Evolutionary conservation across 92 coral and sea anemone genomes (phyloP).

Genomic region (Micromussa lordhowensis): DNA sequence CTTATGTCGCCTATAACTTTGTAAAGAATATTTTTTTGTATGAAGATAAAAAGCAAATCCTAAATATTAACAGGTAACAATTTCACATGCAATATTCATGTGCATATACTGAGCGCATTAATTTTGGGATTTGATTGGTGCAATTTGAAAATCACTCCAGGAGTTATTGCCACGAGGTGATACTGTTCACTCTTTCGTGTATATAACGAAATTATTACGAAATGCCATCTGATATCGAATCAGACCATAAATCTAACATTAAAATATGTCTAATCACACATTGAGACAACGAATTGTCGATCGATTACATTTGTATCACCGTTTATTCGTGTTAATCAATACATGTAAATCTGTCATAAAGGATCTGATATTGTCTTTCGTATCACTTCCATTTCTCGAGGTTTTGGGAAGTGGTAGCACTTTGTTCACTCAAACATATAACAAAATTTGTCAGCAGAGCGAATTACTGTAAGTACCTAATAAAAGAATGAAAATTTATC

Average conservation of each 20-base stretch:
- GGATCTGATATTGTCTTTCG: background rate
- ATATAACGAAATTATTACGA: slow-evolving; percentile 14
- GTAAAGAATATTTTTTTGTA: background rate
- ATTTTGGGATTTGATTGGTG: slow-evolving; percentile 22
- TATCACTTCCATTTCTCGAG: background rate
- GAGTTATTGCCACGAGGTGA: background rate
- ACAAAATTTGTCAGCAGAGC: background rate
- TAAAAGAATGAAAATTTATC: background rate
- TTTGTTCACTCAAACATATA: background rate
- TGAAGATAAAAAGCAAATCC: slow-evolving; percentile 10
- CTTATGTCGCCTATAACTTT: background rate
- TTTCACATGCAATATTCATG: slow-evolving; percentile 21
- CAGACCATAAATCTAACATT: background rate
- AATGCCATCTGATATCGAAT: background rate
- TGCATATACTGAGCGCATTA: background rate
- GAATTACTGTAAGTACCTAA: background rate
- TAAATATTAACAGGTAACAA: slow-evolving; percentile 27
- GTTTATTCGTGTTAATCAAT: background rate
- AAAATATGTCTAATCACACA: background rate
- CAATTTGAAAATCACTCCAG: background rate
- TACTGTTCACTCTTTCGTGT: slow-evolving; percentile 2
- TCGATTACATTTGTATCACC: background rate
- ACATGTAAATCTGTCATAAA: background rate
- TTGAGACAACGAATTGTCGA: background rate
- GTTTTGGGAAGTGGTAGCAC: background rate